These are phyloP conservation scores for Hybognathus amarus DNA, from an alignment of 2,797 vertebrate species.

Conservation along the genomic window DNA sequence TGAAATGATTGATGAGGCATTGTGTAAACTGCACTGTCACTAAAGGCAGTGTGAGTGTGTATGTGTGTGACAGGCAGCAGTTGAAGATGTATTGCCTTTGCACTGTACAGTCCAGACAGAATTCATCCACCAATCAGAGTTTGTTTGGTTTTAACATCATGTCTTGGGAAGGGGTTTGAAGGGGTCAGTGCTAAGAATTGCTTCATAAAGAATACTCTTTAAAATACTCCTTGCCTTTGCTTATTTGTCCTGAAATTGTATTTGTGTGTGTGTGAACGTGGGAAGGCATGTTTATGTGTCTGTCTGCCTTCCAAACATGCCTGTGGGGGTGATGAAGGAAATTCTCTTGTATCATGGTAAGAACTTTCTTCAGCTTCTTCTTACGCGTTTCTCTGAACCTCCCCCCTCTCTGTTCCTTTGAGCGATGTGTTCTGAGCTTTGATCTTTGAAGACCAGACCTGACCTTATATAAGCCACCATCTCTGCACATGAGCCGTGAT, in stretches of 20 bases:
- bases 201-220: conserved; percentile 85
- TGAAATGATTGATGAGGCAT: conserved; percentile 19
- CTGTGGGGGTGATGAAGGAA: conserved; percentile 45
- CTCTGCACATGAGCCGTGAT: conserved; percentile 7
- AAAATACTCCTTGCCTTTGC: conserved; percentile 68
- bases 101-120: conserved; percentile 81
- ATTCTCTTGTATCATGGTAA: conserved; percentile 64
- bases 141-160: conserved; percentile 80
- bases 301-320: conserved; percentile 36
- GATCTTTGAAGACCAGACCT: conserved; percentile 48
- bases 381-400: conserved; percentile 55
- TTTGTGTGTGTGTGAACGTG: conserved; percentile 58
- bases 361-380: conserved; percentile 65
- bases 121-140: conserved; percentile 77
- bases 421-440: conserved; percentile 42
- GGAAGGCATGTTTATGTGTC: conserved; percentile 36
- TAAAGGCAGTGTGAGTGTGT: conserved; percentile 32
- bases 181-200: conserved; percentile 83
- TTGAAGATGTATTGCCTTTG: conserved; percentile 66
- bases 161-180: conserved; percentile 79
- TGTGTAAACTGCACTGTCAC: conserved; percentile 34
- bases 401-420: conserved; percentile 27
- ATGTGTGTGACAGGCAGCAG: conserved; percentile 56
- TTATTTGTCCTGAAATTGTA: conserved; percentile 59
- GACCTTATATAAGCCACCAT: conserved; percentile 43